Conservation (phyloP, 2,888 invertebrate genomes). For the Shargacucullia verbasci region DNA sequence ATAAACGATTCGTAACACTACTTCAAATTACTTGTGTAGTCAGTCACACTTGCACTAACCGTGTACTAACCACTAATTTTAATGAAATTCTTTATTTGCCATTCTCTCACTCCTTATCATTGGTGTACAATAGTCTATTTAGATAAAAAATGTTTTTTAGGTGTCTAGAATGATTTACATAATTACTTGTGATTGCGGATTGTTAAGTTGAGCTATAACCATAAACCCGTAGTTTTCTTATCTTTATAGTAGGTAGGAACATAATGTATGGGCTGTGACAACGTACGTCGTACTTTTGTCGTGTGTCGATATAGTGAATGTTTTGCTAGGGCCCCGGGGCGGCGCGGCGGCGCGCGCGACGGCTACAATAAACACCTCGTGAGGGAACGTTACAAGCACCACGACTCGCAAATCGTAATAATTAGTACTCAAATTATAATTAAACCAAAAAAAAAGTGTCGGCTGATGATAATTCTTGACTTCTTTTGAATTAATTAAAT, state of each 20-base stretch:
- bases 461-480: too few species aligned
- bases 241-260: not conserved
- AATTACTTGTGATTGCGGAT: constrained; percentile 5
- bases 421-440: too few species aligned
- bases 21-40: constrained; percentile 1
- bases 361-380: too few species aligned
- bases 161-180: constrained; percentile 7
- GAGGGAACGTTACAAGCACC: too few species aligned
- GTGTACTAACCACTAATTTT: too few species aligned
- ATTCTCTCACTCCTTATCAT: constrained; percentile 30
- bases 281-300: too few species aligned
- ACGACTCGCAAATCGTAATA: too few species aligned
- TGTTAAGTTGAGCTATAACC: not conserved
- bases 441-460: too few species aligned
- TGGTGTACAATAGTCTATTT: constrained; percentile 36
- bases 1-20: not conserved
- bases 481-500: too few species aligned
- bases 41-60: not conserved
- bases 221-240: constrained; percentile 7
- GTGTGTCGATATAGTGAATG: too few species aligned
- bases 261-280: not conserved
- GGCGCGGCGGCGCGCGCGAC: too few species aligned
- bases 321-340: too few species aligned
- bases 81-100: constrained; percentile 24
- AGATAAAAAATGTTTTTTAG: constrained; percentile 24